A percentile compares a stretch with the other conserved stretches of the same genome.
These are phyloP conservation scores for Chamaetylas fuelleborni DNA, from an alignment of 2,113 vertebrate genomes.

Conservation along the genomic window DNA sequence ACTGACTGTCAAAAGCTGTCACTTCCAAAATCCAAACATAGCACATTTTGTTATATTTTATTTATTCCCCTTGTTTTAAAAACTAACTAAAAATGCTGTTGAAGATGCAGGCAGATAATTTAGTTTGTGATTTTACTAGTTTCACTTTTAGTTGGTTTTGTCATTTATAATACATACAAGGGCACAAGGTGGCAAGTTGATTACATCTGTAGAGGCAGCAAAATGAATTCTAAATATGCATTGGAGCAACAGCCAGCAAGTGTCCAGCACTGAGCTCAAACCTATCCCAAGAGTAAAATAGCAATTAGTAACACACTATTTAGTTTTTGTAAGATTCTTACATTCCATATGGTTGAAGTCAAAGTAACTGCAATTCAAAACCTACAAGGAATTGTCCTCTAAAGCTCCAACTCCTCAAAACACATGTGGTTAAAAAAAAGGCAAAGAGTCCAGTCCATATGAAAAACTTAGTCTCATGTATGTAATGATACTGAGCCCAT, in stretches of 20 bases:
- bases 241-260: background rate
- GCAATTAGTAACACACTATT: background rate
- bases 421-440: background rate
- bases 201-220: background rate
- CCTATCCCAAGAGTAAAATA: background rate
- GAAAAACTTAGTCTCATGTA: background rate
- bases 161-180: background rate
- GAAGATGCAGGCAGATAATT: background rate
- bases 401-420: background rate
- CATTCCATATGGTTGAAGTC: background rate
- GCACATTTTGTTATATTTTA: background rate
- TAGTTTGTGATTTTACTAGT: background rate
- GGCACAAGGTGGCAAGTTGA: background rate
- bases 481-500: background rate
- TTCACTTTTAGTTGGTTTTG: background rate
- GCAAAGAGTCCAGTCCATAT: background rate
- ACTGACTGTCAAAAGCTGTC: background rate
- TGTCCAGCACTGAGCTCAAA: background rate
- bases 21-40: background rate
- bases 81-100: background rate
- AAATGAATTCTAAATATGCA: background rate
- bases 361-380: background rate
- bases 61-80: background rate
- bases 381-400: background rate
- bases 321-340: background rate